Evolutionary conservation across 2,113 vertebrate genomes (phyloP), one percentile per base, ranked within the genome.

Genomic region (Stercorarius parasiticus): DNA sequence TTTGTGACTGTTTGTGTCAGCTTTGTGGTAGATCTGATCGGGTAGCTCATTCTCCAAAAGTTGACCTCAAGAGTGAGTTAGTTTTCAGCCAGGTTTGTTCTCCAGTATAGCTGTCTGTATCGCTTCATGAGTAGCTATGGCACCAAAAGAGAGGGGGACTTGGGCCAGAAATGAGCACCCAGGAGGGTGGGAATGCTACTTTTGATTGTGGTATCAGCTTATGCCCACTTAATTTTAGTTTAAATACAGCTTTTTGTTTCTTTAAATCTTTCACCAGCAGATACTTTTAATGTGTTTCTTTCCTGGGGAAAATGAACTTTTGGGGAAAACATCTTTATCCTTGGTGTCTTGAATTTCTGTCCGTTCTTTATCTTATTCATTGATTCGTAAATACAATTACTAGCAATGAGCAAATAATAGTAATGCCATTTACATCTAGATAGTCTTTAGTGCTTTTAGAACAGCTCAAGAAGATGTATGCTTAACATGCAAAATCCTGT

Each of bases 121-220:
- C 0, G 0, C n/a, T 61, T 76, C 4, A 5, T 21, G 23, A 49
- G 22, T 36, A 76, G 32, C 56, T 80, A 0, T 47, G 13, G 29
- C 42, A 86, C 42, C 38, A n/a, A 14, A 34, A 77, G 34, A 80
- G 27, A 25, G 9, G 29, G 29, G 32, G 71, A 14, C 14, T 43
- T 65, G 25, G 16, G 61, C 19, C 45, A 53, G 76, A 71, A 84
- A 50, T 56, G 36, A 77, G n/a, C 32, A 49, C 36, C 30, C 47
- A n/a, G 36, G 32, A 59, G 25, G 27, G 22, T 74, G 29, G 53
- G 17, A 42, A 12, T 81, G 27, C 26, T 74, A 5, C 55, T 78
- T 92, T 34, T 18, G 22, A 13, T 59, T 1, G 1, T 6, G 2
- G 11, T 45, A 26, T 9, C 15, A 40, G 13, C 30, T 88, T 92